Evolutionary conservation across 2,797 vertebrate species (phyloP).

Genomic region (Bradypodion pumilum): DNA sequence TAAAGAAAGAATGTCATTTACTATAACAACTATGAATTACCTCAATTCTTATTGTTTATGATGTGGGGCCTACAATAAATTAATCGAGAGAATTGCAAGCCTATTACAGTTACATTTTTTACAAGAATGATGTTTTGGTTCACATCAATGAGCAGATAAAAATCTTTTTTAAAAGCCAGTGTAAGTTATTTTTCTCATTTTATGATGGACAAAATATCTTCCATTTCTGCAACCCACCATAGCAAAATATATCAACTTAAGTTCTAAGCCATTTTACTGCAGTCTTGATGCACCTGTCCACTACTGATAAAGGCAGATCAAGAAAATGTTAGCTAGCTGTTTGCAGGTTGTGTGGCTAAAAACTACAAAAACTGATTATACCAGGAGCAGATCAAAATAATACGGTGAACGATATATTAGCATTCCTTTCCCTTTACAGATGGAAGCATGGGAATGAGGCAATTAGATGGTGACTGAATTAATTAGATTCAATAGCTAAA

Average conservation of each 20-base stretch:
- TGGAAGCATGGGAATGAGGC: neutral
- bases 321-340: constrained; percentile 53
- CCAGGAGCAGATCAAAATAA: constrained; percentile 16
- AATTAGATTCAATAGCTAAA: neutral
- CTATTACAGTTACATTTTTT: constrained; percentile 7
- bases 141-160: neutral
- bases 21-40: neutral
- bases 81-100: constrained; percentile 5
- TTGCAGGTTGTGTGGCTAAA: constrained; percentile 44
- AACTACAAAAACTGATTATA: constrained; percentile 53
- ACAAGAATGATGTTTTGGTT: constrained; percentile 1
- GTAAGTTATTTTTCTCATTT: constrained; percentile 9
- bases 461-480: neutral
- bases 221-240: constrained; percentile 48
- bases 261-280: constrained; percentile 60
- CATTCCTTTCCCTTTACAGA: neutral
- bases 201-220: constrained; percentile 32
- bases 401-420: constrained; percentile 32
- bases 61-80: neutral
- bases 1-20: neutral
- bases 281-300: constrained; percentile 50
- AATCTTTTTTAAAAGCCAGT: constrained; percentile 14
- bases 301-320: constrained; percentile 58
- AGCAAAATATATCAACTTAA: constrained; percentile 63
- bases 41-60: neutral